Conservation (phyloP, 2,113 vertebrate genomes). For the Tachycineta bicolor region DNA sequence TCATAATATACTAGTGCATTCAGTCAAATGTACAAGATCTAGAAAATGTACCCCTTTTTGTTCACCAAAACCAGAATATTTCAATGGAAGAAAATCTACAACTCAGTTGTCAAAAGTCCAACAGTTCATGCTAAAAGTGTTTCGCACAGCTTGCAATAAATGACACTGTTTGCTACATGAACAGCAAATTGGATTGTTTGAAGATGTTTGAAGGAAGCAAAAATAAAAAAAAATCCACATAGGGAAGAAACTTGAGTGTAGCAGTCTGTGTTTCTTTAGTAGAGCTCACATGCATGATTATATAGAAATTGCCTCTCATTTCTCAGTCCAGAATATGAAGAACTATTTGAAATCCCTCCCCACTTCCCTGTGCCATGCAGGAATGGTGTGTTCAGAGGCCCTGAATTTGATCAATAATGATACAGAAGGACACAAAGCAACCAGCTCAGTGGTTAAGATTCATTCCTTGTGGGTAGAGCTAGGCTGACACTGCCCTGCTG, state of each 20-base stretch:
- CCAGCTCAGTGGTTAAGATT: neutral
- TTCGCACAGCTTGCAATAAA: neutral
- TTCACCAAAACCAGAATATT: neutral
- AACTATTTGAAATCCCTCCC: neutral
- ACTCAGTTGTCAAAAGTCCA: neutral
- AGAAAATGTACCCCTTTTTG: neutral
- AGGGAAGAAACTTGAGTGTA: neutral
- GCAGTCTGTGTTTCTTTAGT: neutral
- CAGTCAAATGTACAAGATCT: neutral
- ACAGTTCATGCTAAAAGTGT: neutral
- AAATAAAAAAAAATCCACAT: neutral
- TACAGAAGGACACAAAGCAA: neutral
- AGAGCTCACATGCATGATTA: neutral
- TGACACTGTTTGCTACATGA: neutral
- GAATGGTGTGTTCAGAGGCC: neutral
- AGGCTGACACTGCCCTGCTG: neutral
- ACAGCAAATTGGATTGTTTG: neutral
- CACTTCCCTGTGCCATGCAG: neutral
- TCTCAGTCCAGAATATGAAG: neutral
- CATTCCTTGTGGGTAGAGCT: neutral
- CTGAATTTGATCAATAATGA: neutral
- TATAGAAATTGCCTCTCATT: neutral
- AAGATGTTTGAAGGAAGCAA: neutral
- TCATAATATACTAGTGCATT: neutral
- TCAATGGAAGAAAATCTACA: neutral